Evolutionary conservation across 1,140 invertebrate species (phyloP).

Genomic region (Caenorhabditis remanei): DNA sequence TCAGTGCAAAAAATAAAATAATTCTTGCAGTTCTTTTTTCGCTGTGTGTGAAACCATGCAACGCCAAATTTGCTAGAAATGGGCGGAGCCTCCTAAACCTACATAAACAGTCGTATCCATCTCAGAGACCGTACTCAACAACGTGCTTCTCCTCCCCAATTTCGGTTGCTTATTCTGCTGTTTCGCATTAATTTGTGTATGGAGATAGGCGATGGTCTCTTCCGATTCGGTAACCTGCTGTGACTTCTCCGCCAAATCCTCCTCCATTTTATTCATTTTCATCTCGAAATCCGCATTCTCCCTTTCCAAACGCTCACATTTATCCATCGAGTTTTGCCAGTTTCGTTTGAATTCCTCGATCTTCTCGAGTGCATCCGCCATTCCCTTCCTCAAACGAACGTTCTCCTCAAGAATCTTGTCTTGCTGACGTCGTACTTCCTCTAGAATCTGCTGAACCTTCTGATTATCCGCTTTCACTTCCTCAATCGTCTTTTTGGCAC

Average conservation of each 20-base stretch:
- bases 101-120: constrained; percentile 43
- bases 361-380: constrained; percentile 52
- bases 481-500: constrained; percentile 20
- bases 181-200: constrained; percentile 57
- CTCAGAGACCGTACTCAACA: constrained; percentile 52
- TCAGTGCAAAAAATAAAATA: too few species aligned
- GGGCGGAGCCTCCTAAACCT: neutral
- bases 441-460: constrained; percentile 40
- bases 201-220: constrained; percentile 28
- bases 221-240: constrained; percentile 33
- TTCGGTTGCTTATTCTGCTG: constrained; percentile 42
- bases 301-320: neutral
- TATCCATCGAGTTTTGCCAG: constrained; percentile 17
- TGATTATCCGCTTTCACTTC: constrained; percentile 50
- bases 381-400: constrained; percentile 30
- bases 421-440: neutral
- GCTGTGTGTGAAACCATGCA: too few species aligned
- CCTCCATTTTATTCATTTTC: constrained; percentile 28
- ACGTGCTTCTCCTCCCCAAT: constrained; percentile 52
- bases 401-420: constrained; percentile 47
- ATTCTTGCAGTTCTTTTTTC: too few species aligned
- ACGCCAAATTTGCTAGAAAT: neutral
- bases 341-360: constrained; percentile 27
- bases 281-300: constrained; percentile 4
- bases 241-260: constrained; percentile 32